phyloP scores from a whole-genome alignment of 2,797 vertebrate species.

The Trachops cirrhosus region DNA sequence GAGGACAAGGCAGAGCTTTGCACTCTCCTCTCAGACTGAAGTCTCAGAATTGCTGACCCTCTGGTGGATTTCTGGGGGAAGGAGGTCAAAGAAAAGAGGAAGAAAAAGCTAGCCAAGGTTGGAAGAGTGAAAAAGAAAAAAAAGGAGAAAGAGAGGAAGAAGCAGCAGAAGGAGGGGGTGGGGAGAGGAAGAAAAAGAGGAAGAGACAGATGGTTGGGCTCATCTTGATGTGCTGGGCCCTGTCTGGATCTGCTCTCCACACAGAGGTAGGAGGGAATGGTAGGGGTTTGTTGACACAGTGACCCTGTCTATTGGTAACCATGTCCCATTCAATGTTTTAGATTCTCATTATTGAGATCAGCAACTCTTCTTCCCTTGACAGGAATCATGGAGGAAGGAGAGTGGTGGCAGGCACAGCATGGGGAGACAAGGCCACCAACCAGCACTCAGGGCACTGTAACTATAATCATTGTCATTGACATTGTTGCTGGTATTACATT shows the following conservation, averaged over 20 bases:
- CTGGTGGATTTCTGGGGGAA: not conserved
- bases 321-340: not conserved
- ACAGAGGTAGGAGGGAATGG: not conserved
- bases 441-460: not conserved
- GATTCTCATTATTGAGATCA: not conserved
- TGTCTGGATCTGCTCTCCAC: not conserved
- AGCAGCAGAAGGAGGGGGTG: rapidly evolving
- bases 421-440: not conserved
- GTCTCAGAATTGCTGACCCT: not conserved
- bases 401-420: not conserved
- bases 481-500: not conserved
- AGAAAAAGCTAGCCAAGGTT: not conserved
- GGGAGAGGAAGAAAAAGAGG: not conserved
- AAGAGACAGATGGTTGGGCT: not conserved
- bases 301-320: not conserved
- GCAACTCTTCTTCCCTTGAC: not conserved
- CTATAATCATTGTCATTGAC: not conserved
- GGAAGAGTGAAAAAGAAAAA: not conserved
- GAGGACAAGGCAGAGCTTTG: not conserved
- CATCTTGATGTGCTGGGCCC: not conserved
- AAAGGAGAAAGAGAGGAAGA: not conserved
- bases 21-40: not conserved
- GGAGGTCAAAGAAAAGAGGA: not conserved
- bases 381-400: not conserved
- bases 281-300: not conserved